These are phyloP conservation scores for Malacosoma neustria DNA, from an alignment of 2,888 invertebrate species.

Conservation along the genomic window DNA sequence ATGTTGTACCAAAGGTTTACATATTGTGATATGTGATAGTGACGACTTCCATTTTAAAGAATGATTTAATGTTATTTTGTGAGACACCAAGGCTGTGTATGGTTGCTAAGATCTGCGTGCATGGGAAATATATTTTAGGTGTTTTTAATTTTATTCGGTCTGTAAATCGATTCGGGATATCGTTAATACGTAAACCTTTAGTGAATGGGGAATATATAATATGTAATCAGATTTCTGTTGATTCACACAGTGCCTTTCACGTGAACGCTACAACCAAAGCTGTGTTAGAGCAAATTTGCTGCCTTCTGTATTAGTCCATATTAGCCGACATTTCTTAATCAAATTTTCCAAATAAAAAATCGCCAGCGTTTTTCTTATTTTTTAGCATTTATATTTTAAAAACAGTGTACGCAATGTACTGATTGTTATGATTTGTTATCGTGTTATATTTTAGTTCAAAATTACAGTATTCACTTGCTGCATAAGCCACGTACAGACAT, in stretches of 20 bases:
- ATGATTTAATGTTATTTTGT: not conserved
- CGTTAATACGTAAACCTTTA: not conserved
- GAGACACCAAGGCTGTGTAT: slow-evolving; percentile 26
- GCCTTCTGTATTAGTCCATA: not conserved
- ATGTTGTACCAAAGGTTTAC: slow-evolving; percentile 48
- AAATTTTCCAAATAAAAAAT: not conserved
- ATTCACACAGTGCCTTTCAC: slow-evolving; percentile 4
- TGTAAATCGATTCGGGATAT: not conserved
- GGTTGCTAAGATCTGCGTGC: slow-evolving; percentile 30
- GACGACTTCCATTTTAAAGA: slow-evolving; percentile 13
- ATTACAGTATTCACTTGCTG: no score
- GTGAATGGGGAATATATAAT: not conserved
- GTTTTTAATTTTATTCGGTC: slow-evolving; percentile 10
- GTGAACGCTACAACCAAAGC: not conserved
- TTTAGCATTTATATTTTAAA: not conserved
- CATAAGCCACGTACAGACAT: no score
- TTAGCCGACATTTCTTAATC: not conserved
- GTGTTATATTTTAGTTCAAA: not conserved
- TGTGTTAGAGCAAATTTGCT: not conserved
- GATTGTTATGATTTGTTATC: not conserved
- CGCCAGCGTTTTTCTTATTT: no score
- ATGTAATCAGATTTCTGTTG: not conserved
- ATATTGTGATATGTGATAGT: slow-evolving; percentile 63
- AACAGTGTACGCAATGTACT: not conserved
- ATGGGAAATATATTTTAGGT: slow-evolving; percentile 31